Conservation (phyloP, 2,888 invertebrate genomes). For the Cylloceria caligata region DNA sequence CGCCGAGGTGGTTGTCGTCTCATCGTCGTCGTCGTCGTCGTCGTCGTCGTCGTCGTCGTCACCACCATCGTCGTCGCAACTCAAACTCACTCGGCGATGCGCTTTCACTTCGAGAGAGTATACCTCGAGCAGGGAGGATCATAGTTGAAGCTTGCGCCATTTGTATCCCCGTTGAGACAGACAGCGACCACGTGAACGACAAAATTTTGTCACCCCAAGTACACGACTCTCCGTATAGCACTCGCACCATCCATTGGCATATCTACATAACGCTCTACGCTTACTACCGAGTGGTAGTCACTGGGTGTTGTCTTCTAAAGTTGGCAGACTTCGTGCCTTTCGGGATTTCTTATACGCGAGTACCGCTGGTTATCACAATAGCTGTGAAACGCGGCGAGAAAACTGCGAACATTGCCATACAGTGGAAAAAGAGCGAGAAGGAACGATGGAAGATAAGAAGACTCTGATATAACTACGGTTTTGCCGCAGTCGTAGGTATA, state of each 20-base stretch:
- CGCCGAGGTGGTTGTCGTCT: slow-evolving; percentile 63
- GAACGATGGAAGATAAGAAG: slow-evolving; percentile 59
- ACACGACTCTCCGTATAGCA: background rate
- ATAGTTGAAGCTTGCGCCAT: background rate
- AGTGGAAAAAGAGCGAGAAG: slow-evolving; percentile 44
- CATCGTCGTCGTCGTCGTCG: slow-evolving; percentile 49
- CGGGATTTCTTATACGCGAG: slow-evolving; percentile 77
- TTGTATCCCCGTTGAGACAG: slow-evolving; percentile 39
- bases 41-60: slow-evolving; percentile 45
- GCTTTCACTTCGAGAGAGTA: slow-evolving; percentile 43
- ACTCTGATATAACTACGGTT: slow-evolving; percentile 53
- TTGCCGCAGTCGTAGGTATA: slow-evolving; percentile 54
- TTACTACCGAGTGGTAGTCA: slow-evolving; percentile 21
- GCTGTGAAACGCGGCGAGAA: slow-evolving; percentile 72
- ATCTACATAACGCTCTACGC: slow-evolving; percentile 10
- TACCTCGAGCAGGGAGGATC: background rate
- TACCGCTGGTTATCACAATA: slow-evolving; percentile 78
- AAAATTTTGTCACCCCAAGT: slow-evolving; percentile 37
- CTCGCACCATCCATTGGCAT: background rate
- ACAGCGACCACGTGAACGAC: slow-evolving; percentile 44
- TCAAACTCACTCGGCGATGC: slow-evolving; percentile 56
- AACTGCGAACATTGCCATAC: slow-evolving; percentile 37
- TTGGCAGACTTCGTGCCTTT: slow-evolving; percentile 71
- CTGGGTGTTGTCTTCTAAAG: slow-evolving; percentile 68
- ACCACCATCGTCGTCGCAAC: slow-evolving; percentile 51